phyloP scores from a whole-genome alignment of 2,797 vertebrate genomes.

The Petrocephalus schoutedeni region DNA sequence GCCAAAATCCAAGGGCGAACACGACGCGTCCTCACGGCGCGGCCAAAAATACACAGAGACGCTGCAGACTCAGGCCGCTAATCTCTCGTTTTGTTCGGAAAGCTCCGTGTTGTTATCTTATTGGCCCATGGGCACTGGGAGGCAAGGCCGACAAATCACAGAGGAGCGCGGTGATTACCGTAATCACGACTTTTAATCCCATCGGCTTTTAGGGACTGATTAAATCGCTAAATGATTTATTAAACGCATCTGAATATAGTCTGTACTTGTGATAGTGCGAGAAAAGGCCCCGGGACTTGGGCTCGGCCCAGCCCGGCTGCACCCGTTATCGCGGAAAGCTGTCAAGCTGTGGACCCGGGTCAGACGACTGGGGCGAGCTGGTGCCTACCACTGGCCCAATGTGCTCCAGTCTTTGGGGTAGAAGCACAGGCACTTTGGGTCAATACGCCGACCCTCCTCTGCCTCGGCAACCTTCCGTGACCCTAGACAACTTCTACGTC shows the following conservation, averaged over 20 bases:
- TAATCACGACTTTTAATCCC: background rate
- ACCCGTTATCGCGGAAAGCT: background rate
- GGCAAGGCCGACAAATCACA: background rate
- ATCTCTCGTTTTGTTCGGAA: background rate
- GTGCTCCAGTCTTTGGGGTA: conserved; percentile 95
- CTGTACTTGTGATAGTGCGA: background rate
- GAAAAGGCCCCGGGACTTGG: conserved; percentile 10
- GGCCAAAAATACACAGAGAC: background rate
- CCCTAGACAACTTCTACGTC: background rate
- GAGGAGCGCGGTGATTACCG: background rate
- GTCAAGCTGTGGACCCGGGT: background rate
- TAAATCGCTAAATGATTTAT: background rate
- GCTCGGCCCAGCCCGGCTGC: background rate
- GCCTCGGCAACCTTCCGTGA: background rate
- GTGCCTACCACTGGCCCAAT: conserved; percentile 78
- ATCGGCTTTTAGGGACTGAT: background rate
- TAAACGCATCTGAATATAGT: background rate
- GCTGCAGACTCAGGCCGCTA: background rate
- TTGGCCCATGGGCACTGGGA: background rate
- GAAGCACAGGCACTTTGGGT: conserved; percentile 90
- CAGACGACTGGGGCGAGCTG: background rate
- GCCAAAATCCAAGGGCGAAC: background rate
- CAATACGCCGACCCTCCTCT: conserved; percentile 51
- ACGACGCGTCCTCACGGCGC: background rate
- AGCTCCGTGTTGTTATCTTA: background rate